Evolutionary conservation across 2,113 vertebrate genomes (phyloP), one percentile per base, ranked within the genome.

Genomic region (Oceanites oceanicus): DNA sequence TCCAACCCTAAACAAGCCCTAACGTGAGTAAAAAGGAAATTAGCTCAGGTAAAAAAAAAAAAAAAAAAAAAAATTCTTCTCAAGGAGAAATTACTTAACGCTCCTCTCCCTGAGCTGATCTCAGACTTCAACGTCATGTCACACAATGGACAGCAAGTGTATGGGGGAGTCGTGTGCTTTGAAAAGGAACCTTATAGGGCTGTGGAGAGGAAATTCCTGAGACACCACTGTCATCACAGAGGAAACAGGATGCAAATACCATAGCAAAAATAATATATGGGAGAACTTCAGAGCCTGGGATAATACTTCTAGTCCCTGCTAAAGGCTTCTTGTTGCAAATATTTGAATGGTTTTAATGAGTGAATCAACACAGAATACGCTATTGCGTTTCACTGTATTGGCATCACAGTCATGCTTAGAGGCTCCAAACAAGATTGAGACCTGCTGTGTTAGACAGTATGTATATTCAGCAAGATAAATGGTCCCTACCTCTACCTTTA

Each of bases 171-270:
- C 34, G 20, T 72, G 34, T 86, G 40, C 77, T 88, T 70, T 65
- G 22, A 47, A 93, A 86, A 70, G 30, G 30, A 81, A 44, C 65
- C 59, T 89, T 32, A 27, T 13, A 61, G 58, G 55, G 45, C 34
- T 42, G 36, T 36, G 27, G 53, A 61, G 38, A 94, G 92, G 91
- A 97, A 97, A 90, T 88, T 88, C 88, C 88, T 88, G 78, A 95
- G 92, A 86, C 72, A 77, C n/a, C 45, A 36, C 25, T 76, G 49
- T 88, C 92, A 80, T 94, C 82, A 76, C 38, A 83, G 32, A 79
- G 92, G 88, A 97, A 94, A 79, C 92, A 90, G 88, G 94, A 92
- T 94, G 59, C 49, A 92, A 94, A 93, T 90, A 62, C 71, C 62
- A 30, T 23, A 66, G 40, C 62, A 86, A 73, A 90, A 90, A 93